Conservation (phyloP, 2,113 vertebrate genomes). For the Mesembrinibis cayennensis region DNA sequence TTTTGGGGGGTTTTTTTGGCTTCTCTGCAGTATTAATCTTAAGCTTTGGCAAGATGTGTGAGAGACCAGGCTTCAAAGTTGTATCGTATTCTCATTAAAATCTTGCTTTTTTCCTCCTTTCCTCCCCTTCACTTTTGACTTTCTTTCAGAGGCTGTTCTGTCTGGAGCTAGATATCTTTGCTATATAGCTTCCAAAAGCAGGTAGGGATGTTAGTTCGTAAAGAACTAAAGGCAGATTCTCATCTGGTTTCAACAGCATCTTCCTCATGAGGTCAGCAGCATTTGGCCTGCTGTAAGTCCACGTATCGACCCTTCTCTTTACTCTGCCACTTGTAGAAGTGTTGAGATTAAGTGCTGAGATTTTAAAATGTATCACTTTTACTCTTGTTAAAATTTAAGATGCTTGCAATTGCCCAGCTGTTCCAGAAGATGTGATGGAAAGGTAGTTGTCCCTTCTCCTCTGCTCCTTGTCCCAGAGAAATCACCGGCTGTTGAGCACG, state of each 20-base stretch:
- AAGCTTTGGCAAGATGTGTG: not conserved
- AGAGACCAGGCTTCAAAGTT: conserved; percentile 11
- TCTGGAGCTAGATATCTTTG: not conserved
- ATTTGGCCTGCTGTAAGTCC: not conserved
- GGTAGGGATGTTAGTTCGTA: not conserved
- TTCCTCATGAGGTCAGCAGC: not conserved
- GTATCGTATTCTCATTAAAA: not conserved
- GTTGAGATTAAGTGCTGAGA: not conserved
- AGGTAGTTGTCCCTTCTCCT: not conserved
- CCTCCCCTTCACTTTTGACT: not conserved
- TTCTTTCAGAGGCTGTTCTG: conserved; percentile 17
- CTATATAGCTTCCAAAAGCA: not conserved
- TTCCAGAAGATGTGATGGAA: not conserved
- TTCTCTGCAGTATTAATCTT: not conserved
- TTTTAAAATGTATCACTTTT: not conserved
- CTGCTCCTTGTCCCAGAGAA: not conserved
- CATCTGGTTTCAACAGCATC: not conserved
- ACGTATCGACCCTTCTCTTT: not conserved
- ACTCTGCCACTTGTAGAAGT: not conserved
- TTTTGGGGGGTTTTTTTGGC: not conserved
- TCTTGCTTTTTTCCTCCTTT: conserved; percentile 24
- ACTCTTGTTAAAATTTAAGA: not conserved
- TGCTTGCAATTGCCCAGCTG: not conserved
- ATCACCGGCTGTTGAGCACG: fast-evolving
- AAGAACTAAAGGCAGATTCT: not conserved